phyloP scores from a whole-genome alignment of 2,113 vertebrate genomes.

The Rhipidura dahli region DNA sequence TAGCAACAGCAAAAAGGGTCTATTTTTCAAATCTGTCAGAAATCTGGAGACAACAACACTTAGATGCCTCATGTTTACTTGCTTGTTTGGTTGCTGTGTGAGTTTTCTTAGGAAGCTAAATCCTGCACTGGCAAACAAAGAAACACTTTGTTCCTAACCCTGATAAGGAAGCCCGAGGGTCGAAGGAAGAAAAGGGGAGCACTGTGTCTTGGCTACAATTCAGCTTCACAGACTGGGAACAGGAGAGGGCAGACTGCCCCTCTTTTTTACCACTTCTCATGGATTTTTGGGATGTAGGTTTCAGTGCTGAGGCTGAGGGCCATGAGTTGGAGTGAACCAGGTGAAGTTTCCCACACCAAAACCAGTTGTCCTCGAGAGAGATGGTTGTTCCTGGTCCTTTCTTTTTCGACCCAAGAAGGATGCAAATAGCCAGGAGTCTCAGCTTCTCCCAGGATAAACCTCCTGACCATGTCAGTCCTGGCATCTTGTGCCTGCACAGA shows the following conservation, averaged over 20 bases:
- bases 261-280: background rate
- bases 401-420: background rate
- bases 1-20: background rate
- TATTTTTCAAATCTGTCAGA: slow-evolving; percentile 18
- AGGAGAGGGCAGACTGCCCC: background rate
- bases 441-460: background rate
- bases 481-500: background rate
- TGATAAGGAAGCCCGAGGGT: background rate
- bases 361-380: background rate
- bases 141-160: background rate
- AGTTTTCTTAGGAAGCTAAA: background rate
- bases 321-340: background rate
- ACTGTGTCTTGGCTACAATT: background rate
- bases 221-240: background rate
- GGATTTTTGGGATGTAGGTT: background rate
- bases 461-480: background rate
- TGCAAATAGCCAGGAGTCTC: background rate
- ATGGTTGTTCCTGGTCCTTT: background rate
- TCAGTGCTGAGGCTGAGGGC: background rate
- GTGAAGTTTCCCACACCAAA: background rate
- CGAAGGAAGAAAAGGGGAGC: background rate
- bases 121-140: background rate
- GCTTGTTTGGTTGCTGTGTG: background rate
- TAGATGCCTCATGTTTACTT: background rate
- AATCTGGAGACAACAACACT: background rate